Conservation (phyloP, 2,113 vertebrate species). For the Trachemys scripta region DNA sequence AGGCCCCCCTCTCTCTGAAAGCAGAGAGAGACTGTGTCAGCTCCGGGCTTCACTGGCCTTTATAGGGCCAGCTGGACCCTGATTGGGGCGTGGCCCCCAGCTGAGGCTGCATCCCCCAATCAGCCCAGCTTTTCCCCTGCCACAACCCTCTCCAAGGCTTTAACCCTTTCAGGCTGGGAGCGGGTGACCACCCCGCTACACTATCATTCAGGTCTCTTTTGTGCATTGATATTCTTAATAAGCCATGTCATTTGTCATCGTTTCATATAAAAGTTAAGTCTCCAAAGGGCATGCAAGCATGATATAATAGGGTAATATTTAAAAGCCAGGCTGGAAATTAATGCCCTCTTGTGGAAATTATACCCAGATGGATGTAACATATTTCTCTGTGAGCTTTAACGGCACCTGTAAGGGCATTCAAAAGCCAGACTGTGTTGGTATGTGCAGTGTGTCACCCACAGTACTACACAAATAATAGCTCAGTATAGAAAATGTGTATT, state of each 20-base stretch:
- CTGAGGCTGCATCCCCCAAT: too few relatives aligned
- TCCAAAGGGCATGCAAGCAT: not conserved
- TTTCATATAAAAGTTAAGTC: not conserved
- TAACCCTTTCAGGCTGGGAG: too few relatives aligned
- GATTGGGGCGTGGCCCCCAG: too few relatives aligned
- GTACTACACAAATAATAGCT: slow-evolving; percentile 24
- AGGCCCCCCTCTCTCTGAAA: too few relatives aligned
- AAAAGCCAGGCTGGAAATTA: slow-evolving; percentile 33
- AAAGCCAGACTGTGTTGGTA: not conserved
- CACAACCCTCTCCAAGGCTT: too few relatives aligned
- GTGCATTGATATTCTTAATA: not conserved
- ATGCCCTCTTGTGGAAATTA: not conserved
- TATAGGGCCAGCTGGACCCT: too few relatives aligned
- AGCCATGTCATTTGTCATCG: not conserved
- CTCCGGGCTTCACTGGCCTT: too few relatives aligned
- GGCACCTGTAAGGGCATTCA: not conserved
- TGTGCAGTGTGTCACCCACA: slow-evolving; percentile 26
- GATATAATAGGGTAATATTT: slow-evolving; percentile 16
- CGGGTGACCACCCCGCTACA: too few relatives aligned
- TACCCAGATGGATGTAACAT: not conserved
- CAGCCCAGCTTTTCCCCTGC: too few relatives aligned
- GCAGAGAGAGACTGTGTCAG: too few relatives aligned
- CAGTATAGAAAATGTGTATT: not conserved
- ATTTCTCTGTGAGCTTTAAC: slow-evolving; percentile 15
- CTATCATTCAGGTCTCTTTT: accelerated